Percentiles rank a stretch among this genome's conserved stretches.
Conservation (phyloP, 2,797 vertebrate species). For the Borostomias antarcticus region DNA sequence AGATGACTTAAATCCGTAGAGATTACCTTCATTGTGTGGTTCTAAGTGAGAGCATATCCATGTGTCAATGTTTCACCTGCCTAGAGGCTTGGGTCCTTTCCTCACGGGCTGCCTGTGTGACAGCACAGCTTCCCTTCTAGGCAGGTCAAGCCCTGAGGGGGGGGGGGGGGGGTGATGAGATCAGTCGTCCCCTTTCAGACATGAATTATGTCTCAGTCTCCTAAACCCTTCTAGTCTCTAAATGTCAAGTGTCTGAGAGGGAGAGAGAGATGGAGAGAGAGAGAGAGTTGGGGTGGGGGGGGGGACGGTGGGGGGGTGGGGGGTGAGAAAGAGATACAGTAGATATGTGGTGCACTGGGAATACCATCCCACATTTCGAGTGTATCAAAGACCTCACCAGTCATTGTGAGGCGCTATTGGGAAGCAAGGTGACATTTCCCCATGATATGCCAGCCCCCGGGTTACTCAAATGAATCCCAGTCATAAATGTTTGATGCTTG, state of each 20-base stretch:
- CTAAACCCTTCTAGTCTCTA: constrained; percentile 54
- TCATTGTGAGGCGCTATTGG: constrained; percentile 70
- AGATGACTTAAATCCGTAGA: background rate
- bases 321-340: no score
- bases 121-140: constrained; percentile 50
- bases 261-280: no score
- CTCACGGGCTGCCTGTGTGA: constrained; percentile 40
- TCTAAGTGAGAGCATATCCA: constrained; percentile 19
- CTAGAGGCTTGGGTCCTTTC: constrained; percentile 18
- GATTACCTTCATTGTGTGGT: constrained; percentile 17
- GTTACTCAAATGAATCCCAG: constrained; percentile 69
- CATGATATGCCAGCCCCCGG: constrained; percentile 65
- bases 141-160: constrained; percentile 60
- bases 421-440: constrained; percentile 75
- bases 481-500: constrained; percentile 75
- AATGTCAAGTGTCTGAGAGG: constrained; percentile 66
- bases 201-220: constrained; percentile 58
- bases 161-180: no score
- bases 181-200: constrained; percentile 46
- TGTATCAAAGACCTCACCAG: background rate
- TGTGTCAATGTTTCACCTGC: constrained; percentile 20
- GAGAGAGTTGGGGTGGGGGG: no score
- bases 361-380: background rate
- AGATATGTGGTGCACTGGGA: no score
- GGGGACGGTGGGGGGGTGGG: no score